phyloP scores from a whole-genome alignment of 92 coral and sea anemone genomes.

The Epizoanthus scotinus region DNA sequence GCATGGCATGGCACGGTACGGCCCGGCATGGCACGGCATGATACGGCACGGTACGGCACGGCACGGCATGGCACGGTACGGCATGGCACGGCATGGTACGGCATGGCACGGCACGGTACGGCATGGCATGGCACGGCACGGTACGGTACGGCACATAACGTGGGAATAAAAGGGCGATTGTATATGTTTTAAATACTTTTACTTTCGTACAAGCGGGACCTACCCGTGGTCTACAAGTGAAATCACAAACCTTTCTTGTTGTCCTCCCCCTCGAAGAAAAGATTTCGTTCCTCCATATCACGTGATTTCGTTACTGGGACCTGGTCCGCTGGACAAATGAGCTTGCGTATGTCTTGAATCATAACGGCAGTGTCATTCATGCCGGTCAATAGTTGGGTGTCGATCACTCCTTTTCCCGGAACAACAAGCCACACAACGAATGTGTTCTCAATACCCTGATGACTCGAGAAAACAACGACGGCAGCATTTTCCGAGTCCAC shows the following conservation, averaged over 20 bases:
- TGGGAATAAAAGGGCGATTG: no score
- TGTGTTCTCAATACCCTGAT: background rate
- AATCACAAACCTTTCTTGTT: background rate
- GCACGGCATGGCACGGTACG: no score
- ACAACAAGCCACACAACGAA: constrained; percentile 10
- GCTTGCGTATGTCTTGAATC: background rate
- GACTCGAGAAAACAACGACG: constrained; percentile 21
- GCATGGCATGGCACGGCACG: no score
- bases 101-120: no score
- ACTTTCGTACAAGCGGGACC: background rate
- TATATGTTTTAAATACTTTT: no score
- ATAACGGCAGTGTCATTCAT: background rate
- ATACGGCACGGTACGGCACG: no score
- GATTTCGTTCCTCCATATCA: constrained; percentile 9
- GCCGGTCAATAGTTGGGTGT: background rate
- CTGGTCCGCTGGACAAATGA: constrained; percentile 12
- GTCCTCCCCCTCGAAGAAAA: background rate
- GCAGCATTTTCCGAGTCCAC: constrained; percentile 7
- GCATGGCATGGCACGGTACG: no score
- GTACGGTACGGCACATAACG: no score
- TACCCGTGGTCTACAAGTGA: background rate
- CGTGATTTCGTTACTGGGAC: constrained; percentile 27
- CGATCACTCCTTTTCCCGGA: constrained; percentile 8
- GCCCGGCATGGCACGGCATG: no score
- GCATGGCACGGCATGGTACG: no score